A percentile compares a stretch with the other conserved stretches of the same genome.
Conservation (phyloP, 2,113 vertebrate species). For the Abramis brama region DNA sequence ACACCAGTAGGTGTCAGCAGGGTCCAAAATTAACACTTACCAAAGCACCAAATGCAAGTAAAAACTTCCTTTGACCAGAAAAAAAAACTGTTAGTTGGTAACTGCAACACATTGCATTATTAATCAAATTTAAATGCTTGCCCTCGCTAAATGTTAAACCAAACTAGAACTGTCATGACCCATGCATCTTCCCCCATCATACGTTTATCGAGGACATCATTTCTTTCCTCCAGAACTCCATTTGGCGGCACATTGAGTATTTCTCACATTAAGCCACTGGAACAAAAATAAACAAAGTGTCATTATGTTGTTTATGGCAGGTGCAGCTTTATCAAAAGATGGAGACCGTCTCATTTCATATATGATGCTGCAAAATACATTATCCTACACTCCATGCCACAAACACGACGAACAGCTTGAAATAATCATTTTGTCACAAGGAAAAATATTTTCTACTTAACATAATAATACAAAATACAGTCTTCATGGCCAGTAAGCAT, state of each 20-base stretch:
- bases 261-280: background rate
- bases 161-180: background rate
- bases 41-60: background rate
- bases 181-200: background rate
- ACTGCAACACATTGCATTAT: background rate
- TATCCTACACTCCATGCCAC: background rate
- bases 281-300: background rate
- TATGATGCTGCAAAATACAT: background rate
- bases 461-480: background rate
- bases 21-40: background rate
- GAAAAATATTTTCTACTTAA: background rate
- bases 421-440: background rate
- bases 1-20: slow-evolving; percentile 9
- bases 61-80: background rate
- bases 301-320: background rate
- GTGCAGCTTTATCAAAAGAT: background rate
- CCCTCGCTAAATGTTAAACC: background rate
- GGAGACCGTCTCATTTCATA: background rate
- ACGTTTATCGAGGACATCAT: background rate
- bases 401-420: background rate
- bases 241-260: background rate
- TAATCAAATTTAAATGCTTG: background rate
- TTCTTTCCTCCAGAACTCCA: background rate
- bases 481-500: background rate
- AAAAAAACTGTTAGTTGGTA: background rate